These are phyloP conservation scores for Saccopteryx leptura DNA, from an alignment of 2,113 vertebrate genomes.

Conservation along the genomic window DNA sequence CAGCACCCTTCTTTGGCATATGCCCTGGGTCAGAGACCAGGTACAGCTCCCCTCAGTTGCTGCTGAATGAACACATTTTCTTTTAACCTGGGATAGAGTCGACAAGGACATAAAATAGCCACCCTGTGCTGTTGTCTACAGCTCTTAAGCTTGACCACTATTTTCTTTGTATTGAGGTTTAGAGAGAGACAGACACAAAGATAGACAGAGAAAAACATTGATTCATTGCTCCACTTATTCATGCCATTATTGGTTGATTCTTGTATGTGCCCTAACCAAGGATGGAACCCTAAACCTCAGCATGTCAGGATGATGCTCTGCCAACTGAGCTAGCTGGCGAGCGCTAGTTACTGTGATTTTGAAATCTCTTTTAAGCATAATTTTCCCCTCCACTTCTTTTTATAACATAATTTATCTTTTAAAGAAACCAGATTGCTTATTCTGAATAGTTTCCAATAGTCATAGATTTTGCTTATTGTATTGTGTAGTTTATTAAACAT, in stretches of 20 bases:
- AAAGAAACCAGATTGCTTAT: constrained; percentile 11
- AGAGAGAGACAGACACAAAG: too few relatives aligned
- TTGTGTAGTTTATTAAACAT: neutral
- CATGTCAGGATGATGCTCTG: too few relatives aligned
- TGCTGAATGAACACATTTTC: neutral
- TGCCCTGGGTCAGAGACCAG: neutral
- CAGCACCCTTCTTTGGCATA: neutral
- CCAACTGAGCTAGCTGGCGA: too few relatives aligned
- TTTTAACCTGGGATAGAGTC: neutral
- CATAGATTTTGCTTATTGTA: neutral
- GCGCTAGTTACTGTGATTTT: neutral
- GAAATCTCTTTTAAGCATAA: constrained; percentile 27
- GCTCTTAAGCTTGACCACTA: neutral
- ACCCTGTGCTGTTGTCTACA: neutral
- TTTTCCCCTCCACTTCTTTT: neutral
- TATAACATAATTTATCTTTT: constrained; percentile 1
- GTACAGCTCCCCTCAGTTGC: neutral
- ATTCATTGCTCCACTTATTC: too few relatives aligned
- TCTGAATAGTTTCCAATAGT: neutral
- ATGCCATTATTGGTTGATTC: too few relatives aligned
- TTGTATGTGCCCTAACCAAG: too few relatives aligned
- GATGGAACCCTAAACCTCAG: too few relatives aligned
- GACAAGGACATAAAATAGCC: neutral
- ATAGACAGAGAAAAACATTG: too few relatives aligned
- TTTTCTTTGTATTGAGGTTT: neutral